A percentile compares a stretch with the other conserved stretches of the same genome.
Evolutionary conservation across 2,797 vertebrate genomes (phyloP).

Genomic region (Epinephelus coioides): DNA sequence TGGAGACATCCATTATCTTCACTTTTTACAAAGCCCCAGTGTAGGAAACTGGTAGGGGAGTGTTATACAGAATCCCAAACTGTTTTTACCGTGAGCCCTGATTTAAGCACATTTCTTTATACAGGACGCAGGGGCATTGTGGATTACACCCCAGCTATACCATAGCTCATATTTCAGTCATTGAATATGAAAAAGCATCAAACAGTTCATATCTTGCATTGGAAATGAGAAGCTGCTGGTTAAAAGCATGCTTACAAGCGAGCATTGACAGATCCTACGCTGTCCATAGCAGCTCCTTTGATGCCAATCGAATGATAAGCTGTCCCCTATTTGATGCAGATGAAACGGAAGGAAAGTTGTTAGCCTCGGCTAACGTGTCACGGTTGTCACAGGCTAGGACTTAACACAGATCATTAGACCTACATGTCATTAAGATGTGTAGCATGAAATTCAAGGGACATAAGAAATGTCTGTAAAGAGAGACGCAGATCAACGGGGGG

Average conservation of each 20-base stretch:
- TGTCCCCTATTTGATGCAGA: constrained; percentile 43
- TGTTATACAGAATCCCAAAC: constrained; percentile 51
- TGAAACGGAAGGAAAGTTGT: constrained; percentile 37
- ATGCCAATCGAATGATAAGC: constrained; percentile 50
- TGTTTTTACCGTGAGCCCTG: constrained; percentile 37
- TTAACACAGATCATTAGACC: constrained; percentile 55
- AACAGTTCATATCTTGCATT: constrained; percentile 36
- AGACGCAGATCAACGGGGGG: background rate
- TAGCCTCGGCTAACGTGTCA: constrained; percentile 46
- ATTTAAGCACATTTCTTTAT: constrained; percentile 58
- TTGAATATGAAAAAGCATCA: constrained; percentile 55
- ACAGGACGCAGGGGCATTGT: constrained; percentile 50
- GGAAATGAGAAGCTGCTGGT: constrained; percentile 57
- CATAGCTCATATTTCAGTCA: constrained; percentile 37
- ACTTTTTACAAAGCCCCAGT: constrained; percentile 50
- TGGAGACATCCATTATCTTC: constrained; percentile 79
- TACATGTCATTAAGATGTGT: constrained; percentile 51
- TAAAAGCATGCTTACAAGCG: constrained; percentile 49
- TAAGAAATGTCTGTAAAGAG: constrained; percentile 28
- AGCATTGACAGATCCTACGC: constrained; percentile 39
- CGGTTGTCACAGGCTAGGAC: constrained; percentile 51
- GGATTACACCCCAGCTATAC: constrained; percentile 32
- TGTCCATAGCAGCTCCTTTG: constrained; percentile 43
- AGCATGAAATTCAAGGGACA: constrained; percentile 50
- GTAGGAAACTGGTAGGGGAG: constrained; percentile 32